Percentiles rank a stretch among this genome's conserved stretches.
Evolutionary conservation across 1,140 invertebrate species (phyloP).

Genomic region (Bombus cullumanus): DNA sequence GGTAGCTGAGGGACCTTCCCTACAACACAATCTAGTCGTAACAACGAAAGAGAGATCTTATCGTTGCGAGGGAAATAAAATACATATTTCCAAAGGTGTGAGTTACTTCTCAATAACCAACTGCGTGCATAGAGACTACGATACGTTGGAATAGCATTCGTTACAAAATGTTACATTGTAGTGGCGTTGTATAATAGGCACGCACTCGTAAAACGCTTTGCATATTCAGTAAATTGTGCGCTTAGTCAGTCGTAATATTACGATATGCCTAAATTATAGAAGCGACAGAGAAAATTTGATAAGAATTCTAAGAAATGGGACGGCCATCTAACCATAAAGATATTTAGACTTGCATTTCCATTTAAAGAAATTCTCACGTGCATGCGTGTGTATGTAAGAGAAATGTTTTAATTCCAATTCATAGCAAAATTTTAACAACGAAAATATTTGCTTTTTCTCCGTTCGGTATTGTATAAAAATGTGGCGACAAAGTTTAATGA

Average conservation of each 20-base stretch:
- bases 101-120: not conserved
- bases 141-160: not conserved
- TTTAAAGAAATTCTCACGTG: not conserved
- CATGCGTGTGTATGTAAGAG: too few relatives aligned
- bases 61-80: not conserved
- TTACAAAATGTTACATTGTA: not conserved
- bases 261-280: not conserved
- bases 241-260: not conserved
- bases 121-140: not conserved
- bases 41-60: conserved; percentile 26
- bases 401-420: too few relatives aligned
- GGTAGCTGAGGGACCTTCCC: not conserved
- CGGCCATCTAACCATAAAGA: too few relatives aligned
- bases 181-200: too few relatives aligned
- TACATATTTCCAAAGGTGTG: not conserved
- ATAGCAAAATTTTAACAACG: too few relatives aligned
- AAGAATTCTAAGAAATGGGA: not conserved
- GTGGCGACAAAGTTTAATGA: not conserved
- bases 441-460: too few relatives aligned
- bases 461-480: too few relatives aligned
- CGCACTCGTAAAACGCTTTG: not conserved
- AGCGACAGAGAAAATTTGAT: not conserved
- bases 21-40: conserved; percentile 3
- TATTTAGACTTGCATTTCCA: not conserved
- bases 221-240: not conserved